Evolutionary conservation across 2,797 vertebrate genomes (phyloP).

Genomic region (Morelia viridis): DNA sequence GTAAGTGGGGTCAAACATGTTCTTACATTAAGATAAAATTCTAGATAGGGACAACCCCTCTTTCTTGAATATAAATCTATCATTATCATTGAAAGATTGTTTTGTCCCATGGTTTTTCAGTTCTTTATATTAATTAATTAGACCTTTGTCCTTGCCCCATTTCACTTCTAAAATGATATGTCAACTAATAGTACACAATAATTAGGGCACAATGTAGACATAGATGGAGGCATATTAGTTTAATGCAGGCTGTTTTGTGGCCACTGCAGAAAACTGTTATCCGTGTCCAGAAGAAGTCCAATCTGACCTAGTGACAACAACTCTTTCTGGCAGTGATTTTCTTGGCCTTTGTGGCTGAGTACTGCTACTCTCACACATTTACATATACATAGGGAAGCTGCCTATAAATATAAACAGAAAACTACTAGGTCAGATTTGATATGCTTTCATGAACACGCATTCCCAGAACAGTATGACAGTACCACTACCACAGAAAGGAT

Average conservation of each 20-base stretch:
- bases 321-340: background rate
- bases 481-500: no score
- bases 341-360: background rate
- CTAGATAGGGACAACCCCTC: background rate
- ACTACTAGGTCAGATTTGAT: background rate
- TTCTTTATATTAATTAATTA: slow-evolving; percentile 2
- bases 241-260: background rate
- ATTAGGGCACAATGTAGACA: background rate
- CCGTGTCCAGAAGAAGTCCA: background rate
- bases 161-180: background rate
- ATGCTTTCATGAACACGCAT: background rate
- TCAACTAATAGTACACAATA: background rate
- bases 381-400: background rate
- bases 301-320: background rate
- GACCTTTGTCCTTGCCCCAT: background rate
- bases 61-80: background rate
- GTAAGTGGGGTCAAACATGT: background rate
- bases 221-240: background rate
- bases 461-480: background rate
- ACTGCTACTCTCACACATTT: background rate
- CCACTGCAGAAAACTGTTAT: background rate
- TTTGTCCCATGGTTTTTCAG: background rate
- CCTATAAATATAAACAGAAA: background rate
- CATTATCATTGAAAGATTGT: background rate
- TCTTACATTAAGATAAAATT: slow-evolving; percentile 11